phyloP scores from a whole-genome alignment of 2,797 vertebrate species.

The Gila robusta region DNA sequence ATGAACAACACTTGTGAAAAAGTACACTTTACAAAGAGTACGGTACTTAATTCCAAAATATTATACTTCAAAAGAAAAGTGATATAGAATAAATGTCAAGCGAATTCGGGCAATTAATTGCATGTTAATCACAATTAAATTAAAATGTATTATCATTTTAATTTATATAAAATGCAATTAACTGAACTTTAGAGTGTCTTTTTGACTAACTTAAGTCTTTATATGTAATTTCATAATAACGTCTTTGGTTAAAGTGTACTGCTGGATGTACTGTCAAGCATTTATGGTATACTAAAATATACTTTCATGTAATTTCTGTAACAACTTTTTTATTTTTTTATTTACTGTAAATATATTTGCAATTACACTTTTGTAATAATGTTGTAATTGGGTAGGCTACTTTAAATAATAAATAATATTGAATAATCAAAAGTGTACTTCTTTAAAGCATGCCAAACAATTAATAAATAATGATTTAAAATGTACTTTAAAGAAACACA shows the following conservation, averaged over 20 bases:
- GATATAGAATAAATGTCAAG: not conserved
- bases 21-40: not conserved
- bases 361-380: not conserved
- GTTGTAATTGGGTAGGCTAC: no score
- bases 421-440: no score
- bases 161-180: not conserved
- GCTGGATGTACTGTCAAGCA: not conserved
- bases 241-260: not conserved
- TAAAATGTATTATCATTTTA: not conserved
- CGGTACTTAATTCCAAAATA: not conserved
- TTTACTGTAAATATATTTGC: not conserved
- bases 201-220: not conserved
- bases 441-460: no score
- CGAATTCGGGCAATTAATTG: not conserved
- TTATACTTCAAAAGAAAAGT: not conserved
- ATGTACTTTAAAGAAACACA: no score
- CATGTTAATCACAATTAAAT: not conserved
- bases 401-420: no score
- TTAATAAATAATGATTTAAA: no score
- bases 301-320: not conserved
- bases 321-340: not conserved
- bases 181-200: not conserved
- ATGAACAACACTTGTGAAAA: not conserved
- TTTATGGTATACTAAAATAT: not conserved
- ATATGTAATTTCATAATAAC: not conserved